These are phyloP conservation scores for Scaptomyza polygonia DNA, from an alignment of 2,888 invertebrate species.

Conservation along the genomic window DNA sequence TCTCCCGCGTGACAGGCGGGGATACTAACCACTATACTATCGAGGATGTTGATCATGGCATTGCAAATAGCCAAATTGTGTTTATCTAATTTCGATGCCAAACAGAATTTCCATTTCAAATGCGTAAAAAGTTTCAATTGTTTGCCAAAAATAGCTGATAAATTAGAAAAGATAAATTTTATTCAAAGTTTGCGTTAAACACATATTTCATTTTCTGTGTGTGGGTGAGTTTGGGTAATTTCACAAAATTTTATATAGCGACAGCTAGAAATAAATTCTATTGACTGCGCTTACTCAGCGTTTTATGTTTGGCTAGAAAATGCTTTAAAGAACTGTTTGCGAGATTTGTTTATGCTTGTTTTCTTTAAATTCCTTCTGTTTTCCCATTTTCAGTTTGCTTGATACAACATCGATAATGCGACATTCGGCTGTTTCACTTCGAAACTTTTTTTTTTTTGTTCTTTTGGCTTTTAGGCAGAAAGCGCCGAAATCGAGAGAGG, in stretches of 20 bases:
- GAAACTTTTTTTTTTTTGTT: too few species aligned
- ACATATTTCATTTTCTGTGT: slow-evolving; percentile 15
- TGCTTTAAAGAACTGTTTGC: slow-evolving; percentile 18
- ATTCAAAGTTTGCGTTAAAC: slow-evolving; percentile 53
- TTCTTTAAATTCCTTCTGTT: background rate
- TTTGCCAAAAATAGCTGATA: slow-evolving; percentile 46
- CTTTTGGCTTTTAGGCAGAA: slow-evolving; percentile 24
- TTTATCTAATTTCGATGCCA: background rate
- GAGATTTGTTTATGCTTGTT: slow-evolving; percentile 38
- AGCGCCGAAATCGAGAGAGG: slow-evolving; percentile 6
- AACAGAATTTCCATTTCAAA: slow-evolving; percentile 19
- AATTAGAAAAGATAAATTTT: slow-evolving; percentile 68
- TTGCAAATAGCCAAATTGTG: slow-evolving; percentile 3
- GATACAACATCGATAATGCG: slow-evolving; percentile 58
- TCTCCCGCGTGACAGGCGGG: slow-evolving; percentile 64
- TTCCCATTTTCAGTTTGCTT: slow-evolving; percentile 3
- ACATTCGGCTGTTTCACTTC: slow-evolving; percentile 32
- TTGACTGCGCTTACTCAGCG: slow-evolving; percentile 5
- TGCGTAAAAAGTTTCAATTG: slow-evolving; percentile 29
- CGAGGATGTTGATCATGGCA: slow-evolving; percentile 40
- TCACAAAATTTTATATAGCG: slow-evolving; percentile 32
- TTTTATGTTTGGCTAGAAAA: slow-evolving; percentile 27
- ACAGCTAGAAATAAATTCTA: slow-evolving; percentile 18
- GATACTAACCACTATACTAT: slow-evolving; percentile 64
- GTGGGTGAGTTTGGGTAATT: slow-evolving; percentile 41